phyloP scores from a whole-genome alignment of 2,888 invertebrate genomes.

The Mongoloraphidia duomilia region DNA sequence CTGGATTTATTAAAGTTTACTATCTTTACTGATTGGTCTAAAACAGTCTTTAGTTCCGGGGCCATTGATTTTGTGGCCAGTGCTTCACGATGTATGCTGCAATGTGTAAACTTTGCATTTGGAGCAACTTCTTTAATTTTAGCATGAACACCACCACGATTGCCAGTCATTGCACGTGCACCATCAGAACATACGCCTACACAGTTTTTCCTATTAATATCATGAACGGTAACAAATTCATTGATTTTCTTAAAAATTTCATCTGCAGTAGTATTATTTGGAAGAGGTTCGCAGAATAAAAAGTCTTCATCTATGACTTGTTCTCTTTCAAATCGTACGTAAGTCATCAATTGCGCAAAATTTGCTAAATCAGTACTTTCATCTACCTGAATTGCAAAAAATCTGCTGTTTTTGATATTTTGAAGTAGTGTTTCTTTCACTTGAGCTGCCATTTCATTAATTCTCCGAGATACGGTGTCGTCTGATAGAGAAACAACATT shows the following conservation, averaged over 20 bases:
- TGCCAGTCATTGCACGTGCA: constrained; percentile 10
- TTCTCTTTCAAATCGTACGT: constrained; percentile 7
- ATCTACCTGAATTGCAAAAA: constrained; percentile 6
- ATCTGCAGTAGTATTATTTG: constrained; percentile 7
- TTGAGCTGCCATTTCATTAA: constrained; percentile 3
- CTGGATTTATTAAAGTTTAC: no score
- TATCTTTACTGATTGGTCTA: no score
- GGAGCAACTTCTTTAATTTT: no score
- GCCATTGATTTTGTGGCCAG: no score
- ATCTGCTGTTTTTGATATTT: constrained; percentile 1
- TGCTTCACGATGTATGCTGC: no score
- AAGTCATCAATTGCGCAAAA: constrained; percentile 6
- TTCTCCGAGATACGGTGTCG: constrained; percentile 6
- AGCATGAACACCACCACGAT: no score
- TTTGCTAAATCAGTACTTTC: constrained; percentile 5
- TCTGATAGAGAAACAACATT: constrained; percentile 2
- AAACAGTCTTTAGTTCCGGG: no score
- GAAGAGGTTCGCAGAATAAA: constrained; percentile 7
- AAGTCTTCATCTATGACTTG: constrained; percentile 7
- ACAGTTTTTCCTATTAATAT: constrained; percentile 10
- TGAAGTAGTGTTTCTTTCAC: background rate
- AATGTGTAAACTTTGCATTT: no score
- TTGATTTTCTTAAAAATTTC: constrained; percentile 9
- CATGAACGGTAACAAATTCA: constrained; percentile 8
- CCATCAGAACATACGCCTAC: constrained; percentile 10